Base-by-base conservation (phyloP, 2,888 invertebrate genomes). In the Drosophila recens region DNA sequence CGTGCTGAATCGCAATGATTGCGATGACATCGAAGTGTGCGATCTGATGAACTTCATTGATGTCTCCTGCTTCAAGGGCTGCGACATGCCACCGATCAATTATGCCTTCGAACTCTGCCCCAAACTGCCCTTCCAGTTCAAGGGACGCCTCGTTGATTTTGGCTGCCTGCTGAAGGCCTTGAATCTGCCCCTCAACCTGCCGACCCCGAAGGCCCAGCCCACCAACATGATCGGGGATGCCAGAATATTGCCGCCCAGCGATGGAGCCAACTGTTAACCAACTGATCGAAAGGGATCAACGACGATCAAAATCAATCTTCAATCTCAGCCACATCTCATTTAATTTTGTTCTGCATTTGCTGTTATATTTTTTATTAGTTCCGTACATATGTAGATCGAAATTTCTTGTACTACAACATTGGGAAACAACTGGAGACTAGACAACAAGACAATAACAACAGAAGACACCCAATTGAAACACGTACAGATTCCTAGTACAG, bases 31-130 rank as follows among this genome's bases (percentile, higher is more conserved):
- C 20, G 93, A 94, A 65, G 95, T 95, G 62, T 94, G 94, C 3
- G 96, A 97, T 86, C 92, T 97, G 59, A 91, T 97, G 89, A 91
- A 94, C 56, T 97, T 97, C 88, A 91, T 97, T 66, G 95, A 97
- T 91, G 94, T 95, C 69, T 94, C 94, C 84, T 94, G 91, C 61
- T 84, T 82, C 68, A 87, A 88, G n/a, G 87, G 88, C 10, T 88
- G 91, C 11, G 89, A 90, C 33, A 92, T 92, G 73, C 72, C 86
- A 3, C 92, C 92, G 3, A 80, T 92, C 3, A 93, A 91, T 61
- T 87, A 90, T 30, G 91, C 91, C 46, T 93, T 92, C 56, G 92
- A 92, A 69, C 63, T 93, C 10, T 92, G 93, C 58, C 92, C 92
- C 3, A 91, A 92, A 66, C 71, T 92, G 11, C 92, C 91, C 1